Conservation (phyloP, 2,113 vertebrate species). For the Bungarus multicinctus region DNA sequence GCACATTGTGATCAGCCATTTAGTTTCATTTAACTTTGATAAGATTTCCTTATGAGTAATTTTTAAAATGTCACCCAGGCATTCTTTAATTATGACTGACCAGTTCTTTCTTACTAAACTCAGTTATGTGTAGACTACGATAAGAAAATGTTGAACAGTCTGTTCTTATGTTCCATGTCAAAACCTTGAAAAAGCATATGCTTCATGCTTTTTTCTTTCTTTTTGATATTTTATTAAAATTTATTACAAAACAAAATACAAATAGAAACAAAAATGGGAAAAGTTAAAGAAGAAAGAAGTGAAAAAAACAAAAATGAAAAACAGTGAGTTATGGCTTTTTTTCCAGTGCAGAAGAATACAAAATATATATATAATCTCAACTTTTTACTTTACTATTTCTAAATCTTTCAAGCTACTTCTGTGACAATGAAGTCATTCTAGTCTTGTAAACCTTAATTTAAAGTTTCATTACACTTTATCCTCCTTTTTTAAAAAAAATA, state of each 20-base stretch:
- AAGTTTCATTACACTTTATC: too few species aligned
- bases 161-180: neutral
- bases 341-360: too few species aligned
- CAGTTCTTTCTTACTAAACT: neutral
- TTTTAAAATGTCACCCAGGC: neutral
- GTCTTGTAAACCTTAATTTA: too few species aligned
- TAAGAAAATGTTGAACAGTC: neutral
- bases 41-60: constrained; percentile 15
- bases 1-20: constrained; percentile 31
- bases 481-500: neutral
- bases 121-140: constrained; percentile 24
- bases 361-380: too few species aligned
- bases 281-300: neutral
- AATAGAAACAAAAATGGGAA: neutral
- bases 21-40: constrained; percentile 27
- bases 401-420: too few species aligned
- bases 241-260: neutral
- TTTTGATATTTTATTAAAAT: neutral
- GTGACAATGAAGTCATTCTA: too few species aligned
- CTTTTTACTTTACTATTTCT: too few species aligned
- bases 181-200: neutral
- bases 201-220: neutral
- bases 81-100: constrained; percentile 34
- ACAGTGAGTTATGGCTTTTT: too few species aligned
- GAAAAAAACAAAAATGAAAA: too few species aligned